Base-by-base conservation (phyloP, 2,797 vertebrate species). In the Falco novaeseelandiae region DNA sequence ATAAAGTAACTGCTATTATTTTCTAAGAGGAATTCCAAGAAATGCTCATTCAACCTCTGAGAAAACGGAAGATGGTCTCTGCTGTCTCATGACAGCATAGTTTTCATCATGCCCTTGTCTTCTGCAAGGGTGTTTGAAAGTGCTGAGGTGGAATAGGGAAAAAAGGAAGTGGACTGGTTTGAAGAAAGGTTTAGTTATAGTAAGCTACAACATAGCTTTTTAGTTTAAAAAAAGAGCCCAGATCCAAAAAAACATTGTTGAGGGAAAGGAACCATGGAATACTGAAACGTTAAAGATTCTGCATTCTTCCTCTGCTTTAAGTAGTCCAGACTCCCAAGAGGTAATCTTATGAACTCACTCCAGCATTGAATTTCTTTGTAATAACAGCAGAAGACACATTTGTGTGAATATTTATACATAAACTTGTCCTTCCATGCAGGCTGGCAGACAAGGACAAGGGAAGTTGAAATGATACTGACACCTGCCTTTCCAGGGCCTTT, bases 391-490 rank as follows among this genome's bases (percentile, higher is more conserved):
- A 90, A 83, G 48, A 80, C 29, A 57, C 5, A 57, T 42, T 16
- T 42, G 42, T 8, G 11, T 46, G 29, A 73, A 74, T 15, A 32
- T 51, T 52, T 81, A 17, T 22, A 91, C 3, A 17, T 80, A 52
- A 7, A 90, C 9, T 30, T 54, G 51, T 71, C 73, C 62, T 89
- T 86, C 57, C 66, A 69, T 0, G 4, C 58, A 85, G 86, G 40
- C 61, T 74, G 26, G 34, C 76, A 91, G 55, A 70, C 26, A 70
- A 84, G 57, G 46, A 65, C 58, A 89, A 61, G 18, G 19, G 61
- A 91, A 92, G 49, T 22, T 82, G 51, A 93, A 96, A 83, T 40
- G 36, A 86, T 61, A 83, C 14, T 59, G 86, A 74, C 74, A 91
- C 19, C 61, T 67, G 76, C n/a, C 59, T 74, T 89, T 83, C 59